phyloP scores from a whole-genome alignment of 2,888 invertebrate genomes.

The Scaeva pyrastri region DNA sequence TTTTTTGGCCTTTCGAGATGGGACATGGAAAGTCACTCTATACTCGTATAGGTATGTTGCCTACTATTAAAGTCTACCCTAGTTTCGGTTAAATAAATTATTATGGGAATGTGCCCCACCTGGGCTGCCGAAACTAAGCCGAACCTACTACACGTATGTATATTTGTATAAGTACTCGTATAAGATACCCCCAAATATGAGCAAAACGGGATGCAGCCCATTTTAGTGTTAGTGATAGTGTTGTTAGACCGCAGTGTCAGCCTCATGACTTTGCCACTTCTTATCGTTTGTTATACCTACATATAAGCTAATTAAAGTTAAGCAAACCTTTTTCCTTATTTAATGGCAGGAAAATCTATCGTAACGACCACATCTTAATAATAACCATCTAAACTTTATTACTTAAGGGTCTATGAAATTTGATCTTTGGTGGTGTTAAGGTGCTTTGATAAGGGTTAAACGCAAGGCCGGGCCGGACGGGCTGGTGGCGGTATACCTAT shows the following conservation, averaged over 20 bases:
- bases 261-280: constrained; percentile 51
- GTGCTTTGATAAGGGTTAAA: constrained; percentile 71
- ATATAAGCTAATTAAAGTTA: constrained; percentile 60
- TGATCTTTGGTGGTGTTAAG: constrained; percentile 60
- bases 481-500: constrained; percentile 54
- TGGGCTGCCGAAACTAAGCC: too few relatives aligned
- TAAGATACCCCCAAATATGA: not conserved
- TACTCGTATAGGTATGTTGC: not conserved
- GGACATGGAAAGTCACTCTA: constrained; percentile 9
- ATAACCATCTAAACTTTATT: constrained; percentile 64
- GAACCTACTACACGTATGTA: not conserved
- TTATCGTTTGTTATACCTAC: constrained; percentile 42
- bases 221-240: too few relatives aligned
- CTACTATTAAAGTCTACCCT: constrained; percentile 26
- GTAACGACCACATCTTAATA: constrained; percentile 67
- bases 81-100: constrained; percentile 54
- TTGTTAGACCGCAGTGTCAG: constrained; percentile 52
- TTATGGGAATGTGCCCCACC: constrained; percentile 17
- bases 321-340: constrained; percentile 67
- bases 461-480: too few relatives aligned
- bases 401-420: constrained; percentile 53
- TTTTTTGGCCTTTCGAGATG: constrained; percentile 3
- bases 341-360: constrained; percentile 63
- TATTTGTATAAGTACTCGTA: not conserved
- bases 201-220: not conserved